Evolutionary conservation across 1,140 invertebrate species (phyloP).

Genomic region (Cyclargus thomasi): DNA sequence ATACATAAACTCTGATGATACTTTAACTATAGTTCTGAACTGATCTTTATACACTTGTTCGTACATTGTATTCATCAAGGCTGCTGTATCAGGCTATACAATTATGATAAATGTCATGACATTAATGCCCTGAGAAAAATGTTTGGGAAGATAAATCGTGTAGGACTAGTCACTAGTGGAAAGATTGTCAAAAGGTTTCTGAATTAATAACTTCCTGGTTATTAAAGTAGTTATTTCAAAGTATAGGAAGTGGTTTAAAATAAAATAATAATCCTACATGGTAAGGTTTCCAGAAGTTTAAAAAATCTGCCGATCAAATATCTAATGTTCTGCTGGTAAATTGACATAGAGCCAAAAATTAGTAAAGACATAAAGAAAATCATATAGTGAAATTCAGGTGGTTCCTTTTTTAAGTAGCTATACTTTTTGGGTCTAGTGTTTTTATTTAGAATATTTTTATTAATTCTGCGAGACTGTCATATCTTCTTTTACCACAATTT

Average conservation of each 20-base stretch:
- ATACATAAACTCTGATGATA: not conserved
- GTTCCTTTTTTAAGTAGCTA: no score
- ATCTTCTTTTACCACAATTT: no score
- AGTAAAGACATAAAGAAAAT: no score
- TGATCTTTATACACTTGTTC: not conserved
- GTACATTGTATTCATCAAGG: not conserved
- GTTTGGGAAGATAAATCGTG: not conserved
- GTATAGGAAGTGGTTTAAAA: not conserved
- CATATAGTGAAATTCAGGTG: no score
- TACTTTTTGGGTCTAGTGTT: no score
- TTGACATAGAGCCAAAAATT: no score
- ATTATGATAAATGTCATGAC: slow-evolving; percentile 3
- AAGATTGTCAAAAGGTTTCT: not conserved
- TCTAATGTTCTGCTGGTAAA: no score
- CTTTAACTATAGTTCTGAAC: not conserved
- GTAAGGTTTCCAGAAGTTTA: no score
- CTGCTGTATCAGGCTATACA: not conserved
- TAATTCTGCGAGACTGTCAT: no score
- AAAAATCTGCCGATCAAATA: no score
- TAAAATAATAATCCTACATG: not conserved
- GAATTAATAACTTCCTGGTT: not conserved
- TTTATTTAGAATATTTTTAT: no score
- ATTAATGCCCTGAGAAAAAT: not conserved
- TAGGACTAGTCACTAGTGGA: not conserved
- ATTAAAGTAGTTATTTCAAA: no score